Base-by-base conservation (phyloP, 2,797 vertebrate genomes). In the Propithecus deckenii region DNA sequence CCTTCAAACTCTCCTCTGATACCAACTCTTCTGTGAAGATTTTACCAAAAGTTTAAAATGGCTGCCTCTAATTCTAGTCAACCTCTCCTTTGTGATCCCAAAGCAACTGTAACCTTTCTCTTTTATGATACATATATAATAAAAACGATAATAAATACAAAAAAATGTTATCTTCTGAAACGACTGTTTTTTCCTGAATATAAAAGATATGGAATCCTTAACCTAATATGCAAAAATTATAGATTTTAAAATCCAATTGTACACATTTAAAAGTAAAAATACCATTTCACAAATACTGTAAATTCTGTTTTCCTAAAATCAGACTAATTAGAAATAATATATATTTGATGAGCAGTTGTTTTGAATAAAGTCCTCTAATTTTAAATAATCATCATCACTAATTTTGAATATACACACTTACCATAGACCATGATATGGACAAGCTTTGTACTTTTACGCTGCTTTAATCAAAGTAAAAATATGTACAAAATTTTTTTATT, bases 221-320 rank as follows among this genome's bases (percentile, higher is more conserved):
- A 83, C 41, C 11, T 46, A 89, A 94, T 80, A 96, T 74, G 22
- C 15, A 80, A 94, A 80, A 93, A 76, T 79, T 74, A 67, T 9
- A 91, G 20, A 84, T 86, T 95, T 74, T 55, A 85, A 96, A 97
- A 65, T 78, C 11, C 22, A 81, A 91, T 48, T 88, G 91, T 93
- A 97, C 0, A 83, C 57, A 80, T 92, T 91, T 95, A 75, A 91
- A 95, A 67, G 46, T 76, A 75, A 95, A 94, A 91, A 91, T 74
- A 86, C 10, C 55, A 52, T 86, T 78, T 93, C 38, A 50, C 35
- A 85, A 48, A 78, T 76, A 90, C 9, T 35, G 22, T 91, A 28
- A 55, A n/a, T 46, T 86, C 41, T n/a, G 52, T 96, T 88, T 28
- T 7, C 55, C 35, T 74, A 95, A 95, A 95, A 46, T 74, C 41